These are phyloP conservation scores for Danaus plexippus DNA, from an alignment of 1,140 invertebrate genomes.

Conservation along the genomic window DNA sequence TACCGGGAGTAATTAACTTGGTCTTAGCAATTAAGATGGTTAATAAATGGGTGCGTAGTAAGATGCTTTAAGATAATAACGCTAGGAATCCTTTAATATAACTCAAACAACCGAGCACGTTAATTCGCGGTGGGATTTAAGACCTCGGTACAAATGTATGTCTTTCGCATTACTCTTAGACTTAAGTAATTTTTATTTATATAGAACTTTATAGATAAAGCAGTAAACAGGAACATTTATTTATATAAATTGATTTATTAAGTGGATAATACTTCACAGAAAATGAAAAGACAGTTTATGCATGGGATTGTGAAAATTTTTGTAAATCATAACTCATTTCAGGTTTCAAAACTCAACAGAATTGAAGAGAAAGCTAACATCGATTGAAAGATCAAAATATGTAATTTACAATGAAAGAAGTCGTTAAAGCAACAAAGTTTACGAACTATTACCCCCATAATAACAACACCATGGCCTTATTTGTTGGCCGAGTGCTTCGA, in stretches of 20 bases:
- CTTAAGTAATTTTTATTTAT: too few relatives aligned
- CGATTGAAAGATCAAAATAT: conserved; percentile 22
- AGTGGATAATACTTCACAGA: too few relatives aligned
- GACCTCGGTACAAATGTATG: too few relatives aligned
- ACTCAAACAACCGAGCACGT: conserved; percentile 44
- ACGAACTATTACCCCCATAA: conserved; percentile 27
- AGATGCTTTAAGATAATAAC: conserved; percentile 66
- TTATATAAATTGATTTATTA: too few relatives aligned
- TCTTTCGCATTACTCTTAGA: too few relatives aligned
- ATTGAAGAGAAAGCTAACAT: conserved; percentile 14
- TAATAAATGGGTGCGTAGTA: conserved; percentile 66
- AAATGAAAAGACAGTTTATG: too few relatives aligned
- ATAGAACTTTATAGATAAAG: too few relatives aligned
- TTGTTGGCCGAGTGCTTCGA: conserved; percentile 33
- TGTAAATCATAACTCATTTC: too few relatives aligned
- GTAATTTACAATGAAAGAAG: conserved; percentile 37
- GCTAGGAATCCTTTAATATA: conserved; percentile 63
- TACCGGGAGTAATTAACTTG: conserved; percentile 62
- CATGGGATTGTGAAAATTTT: too few relatives aligned
- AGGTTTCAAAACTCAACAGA: too few relatives aligned
- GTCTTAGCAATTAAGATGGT: conserved; percentile 67
- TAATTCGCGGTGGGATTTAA: conserved; percentile 7
- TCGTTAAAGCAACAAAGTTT: conserved; percentile 38
- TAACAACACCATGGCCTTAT: conserved; percentile 40
- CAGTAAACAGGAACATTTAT: too few relatives aligned